phyloP scores from a whole-genome alignment of 2,888 invertebrate species.

The Ptilodon capucinus region DNA sequence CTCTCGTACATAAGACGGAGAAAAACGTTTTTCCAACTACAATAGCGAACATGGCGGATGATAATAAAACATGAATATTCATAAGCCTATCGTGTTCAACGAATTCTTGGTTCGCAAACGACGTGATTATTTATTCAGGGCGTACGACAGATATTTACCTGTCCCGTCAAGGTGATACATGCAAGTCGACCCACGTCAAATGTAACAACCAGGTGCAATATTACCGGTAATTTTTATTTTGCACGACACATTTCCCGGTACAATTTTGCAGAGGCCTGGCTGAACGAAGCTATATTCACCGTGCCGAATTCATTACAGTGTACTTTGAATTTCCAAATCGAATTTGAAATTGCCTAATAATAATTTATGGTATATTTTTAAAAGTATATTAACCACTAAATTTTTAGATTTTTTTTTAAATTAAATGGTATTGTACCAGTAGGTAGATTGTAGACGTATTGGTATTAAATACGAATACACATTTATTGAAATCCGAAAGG shows the following conservation, averaged over 20 bases:
- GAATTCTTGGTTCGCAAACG: conserved; percentile 55
- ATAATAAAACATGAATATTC: conserved; percentile 47
- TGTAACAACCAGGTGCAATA: conserved; percentile 69
- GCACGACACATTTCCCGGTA: conserved; percentile 32
- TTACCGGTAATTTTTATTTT: conserved; percentile 59
- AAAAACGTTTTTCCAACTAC: conserved; percentile 7
- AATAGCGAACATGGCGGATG: conserved; percentile 31
- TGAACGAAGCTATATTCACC: neutral
- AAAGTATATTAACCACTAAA: too few species aligned
- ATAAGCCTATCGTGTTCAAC: conserved; percentile 46
- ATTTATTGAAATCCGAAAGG: too few species aligned
- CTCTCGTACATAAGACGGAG: conserved; percentile 1
- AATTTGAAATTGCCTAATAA: too few species aligned
- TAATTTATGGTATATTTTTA: too few species aligned
- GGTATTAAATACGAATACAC: too few species aligned
- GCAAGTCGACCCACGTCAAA: conserved; percentile 76
- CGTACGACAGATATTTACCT: conserved; percentile 71
- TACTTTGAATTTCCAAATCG: too few species aligned
- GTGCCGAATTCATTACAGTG: too few species aligned
- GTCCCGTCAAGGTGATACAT: conserved; percentile 74
- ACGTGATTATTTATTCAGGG: conserved; percentile 72
- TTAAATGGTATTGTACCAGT: too few species aligned
- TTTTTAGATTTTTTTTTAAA: too few species aligned
- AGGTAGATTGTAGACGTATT: too few species aligned
- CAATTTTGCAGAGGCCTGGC: neutral